Evolutionary conservation across 2,888 invertebrate genomes (phyloP).

Genomic region (Agonopterix subpropinquella): DNA sequence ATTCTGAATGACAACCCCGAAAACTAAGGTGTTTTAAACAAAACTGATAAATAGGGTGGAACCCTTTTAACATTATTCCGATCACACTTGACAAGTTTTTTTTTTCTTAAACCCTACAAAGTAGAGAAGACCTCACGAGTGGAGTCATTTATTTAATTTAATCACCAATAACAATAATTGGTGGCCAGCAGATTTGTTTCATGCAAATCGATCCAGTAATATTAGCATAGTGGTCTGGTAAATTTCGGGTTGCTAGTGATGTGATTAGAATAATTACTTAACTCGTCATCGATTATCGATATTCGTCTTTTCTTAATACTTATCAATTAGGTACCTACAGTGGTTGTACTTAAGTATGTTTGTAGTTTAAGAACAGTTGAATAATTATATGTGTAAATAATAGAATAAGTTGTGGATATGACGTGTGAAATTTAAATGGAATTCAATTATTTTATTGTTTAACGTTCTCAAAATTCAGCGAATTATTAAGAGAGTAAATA

Average conservation of each 20-base stretch:
- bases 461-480: neutral
- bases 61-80: too few species aligned
- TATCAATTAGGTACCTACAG: too few species aligned
- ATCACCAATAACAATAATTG: slow-evolving; percentile 54
- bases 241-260: slow-evolving; percentile 19
- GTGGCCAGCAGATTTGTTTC: slow-evolving; percentile 47
- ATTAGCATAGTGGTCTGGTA: slow-evolving; percentile 45
- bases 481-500: slow-evolving; percentile 35
- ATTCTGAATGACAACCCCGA: too few species aligned
- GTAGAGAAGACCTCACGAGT: slow-evolving; percentile 33
- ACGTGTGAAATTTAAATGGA: too few species aligned
- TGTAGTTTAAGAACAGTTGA: too few species aligned
- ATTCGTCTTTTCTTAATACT: too few species aligned
- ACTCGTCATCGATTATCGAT: neutral
- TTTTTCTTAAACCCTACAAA: neutral
- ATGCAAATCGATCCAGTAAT: slow-evolving; percentile 46
- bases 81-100: neutral
- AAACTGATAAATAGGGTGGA: too few species aligned
- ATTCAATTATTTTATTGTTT: too few species aligned
- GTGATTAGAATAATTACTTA: slow-evolving; percentile 4
- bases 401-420: too few species aligned
- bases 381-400: too few species aligned
- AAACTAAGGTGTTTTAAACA: too few species aligned
- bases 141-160: slow-evolving; percentile 43
- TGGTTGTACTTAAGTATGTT: too few species aligned